Evolutionary conservation across 2,113 vertebrate genomes (phyloP).

Genomic region (Planiliza haematocheilus): DNA sequence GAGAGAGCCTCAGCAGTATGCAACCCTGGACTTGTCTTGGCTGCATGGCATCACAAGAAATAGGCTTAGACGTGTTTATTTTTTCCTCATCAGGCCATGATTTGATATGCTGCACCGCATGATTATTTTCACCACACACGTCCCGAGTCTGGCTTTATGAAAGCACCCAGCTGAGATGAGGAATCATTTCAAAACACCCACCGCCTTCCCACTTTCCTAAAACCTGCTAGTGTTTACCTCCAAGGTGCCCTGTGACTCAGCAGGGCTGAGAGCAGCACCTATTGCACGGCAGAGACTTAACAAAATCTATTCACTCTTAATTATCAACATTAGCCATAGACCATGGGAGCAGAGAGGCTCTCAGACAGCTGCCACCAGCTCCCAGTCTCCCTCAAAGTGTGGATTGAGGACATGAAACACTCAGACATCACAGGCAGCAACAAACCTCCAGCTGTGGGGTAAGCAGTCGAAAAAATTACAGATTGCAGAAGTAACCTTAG

Average conservation of each 20-base stretch:
- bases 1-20: background rate
- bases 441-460: constrained; percentile 42
- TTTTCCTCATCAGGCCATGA: constrained; percentile 30
- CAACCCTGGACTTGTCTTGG: background rate
- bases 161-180: constrained; percentile 12
- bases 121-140: constrained; percentile 19
- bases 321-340: constrained; percentile 63
- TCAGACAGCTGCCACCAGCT: constrained; percentile 32
- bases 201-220: constrained; percentile 1
- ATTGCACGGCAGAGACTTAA: constrained; percentile 38
- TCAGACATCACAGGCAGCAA: constrained; percentile 39
- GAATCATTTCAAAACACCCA: constrained; percentile 20
- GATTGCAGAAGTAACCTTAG: constrained; percentile 35
- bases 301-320: constrained; percentile 62
- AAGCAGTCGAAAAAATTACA: constrained; percentile 47
- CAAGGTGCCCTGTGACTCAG: constrained; percentile 31
- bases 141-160: constrained; percentile 5
- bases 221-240: constrained; percentile 33
- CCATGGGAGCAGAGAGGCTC: constrained; percentile 17
- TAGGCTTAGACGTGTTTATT: constrained; percentile 32
- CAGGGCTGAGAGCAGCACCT: constrained; percentile 29
- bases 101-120: constrained; percentile 27
- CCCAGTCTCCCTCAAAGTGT: constrained; percentile 33
- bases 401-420: constrained; percentile 46
- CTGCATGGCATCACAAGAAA: constrained; percentile 31